These are phyloP conservation scores for Acanthosepion lycidas DNA, from an alignment of 2,888 invertebrate genomes.

Conservation along the genomic window DNA sequence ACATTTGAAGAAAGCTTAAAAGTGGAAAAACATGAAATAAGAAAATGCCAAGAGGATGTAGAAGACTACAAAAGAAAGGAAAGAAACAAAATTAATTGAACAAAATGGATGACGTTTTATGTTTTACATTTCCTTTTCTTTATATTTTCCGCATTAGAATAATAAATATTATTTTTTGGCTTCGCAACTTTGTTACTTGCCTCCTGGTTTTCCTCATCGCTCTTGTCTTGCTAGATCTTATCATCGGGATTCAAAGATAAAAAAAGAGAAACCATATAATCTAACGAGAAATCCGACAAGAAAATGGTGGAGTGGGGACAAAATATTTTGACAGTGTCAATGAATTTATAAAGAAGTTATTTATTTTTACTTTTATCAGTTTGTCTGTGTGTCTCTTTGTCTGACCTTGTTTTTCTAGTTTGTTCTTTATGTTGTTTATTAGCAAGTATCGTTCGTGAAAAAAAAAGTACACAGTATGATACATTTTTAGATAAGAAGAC, in stretches of 20 bases:
- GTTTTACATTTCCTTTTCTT: neutral
- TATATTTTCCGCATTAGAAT: neutral
- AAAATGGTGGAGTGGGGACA: neutral
- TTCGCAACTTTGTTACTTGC: neutral
- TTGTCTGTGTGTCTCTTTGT: neutral
- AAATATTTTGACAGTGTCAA: neutral
- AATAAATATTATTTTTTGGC: neutral
- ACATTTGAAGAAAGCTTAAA: no score
- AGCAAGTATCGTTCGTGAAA: neutral
- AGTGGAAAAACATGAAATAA: no score
- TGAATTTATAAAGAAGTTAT: neutral
- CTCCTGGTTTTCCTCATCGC: neutral
- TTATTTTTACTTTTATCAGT: neutral
- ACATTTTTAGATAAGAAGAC: neutral
- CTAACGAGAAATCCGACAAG: neutral
- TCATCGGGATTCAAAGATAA: neutral
- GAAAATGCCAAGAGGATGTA: no score
- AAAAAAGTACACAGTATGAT: neutral
- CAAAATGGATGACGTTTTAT: neutral
- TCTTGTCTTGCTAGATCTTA: neutral
- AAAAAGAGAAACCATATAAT: neutral
- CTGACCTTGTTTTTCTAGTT: neutral
- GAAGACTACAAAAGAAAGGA: no score
- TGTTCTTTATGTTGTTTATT: neutral
- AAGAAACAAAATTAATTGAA: no score